Evolutionary conservation across 2,888 invertebrate species (phyloP).

Genomic region (Xylocampa areola): DNA sequence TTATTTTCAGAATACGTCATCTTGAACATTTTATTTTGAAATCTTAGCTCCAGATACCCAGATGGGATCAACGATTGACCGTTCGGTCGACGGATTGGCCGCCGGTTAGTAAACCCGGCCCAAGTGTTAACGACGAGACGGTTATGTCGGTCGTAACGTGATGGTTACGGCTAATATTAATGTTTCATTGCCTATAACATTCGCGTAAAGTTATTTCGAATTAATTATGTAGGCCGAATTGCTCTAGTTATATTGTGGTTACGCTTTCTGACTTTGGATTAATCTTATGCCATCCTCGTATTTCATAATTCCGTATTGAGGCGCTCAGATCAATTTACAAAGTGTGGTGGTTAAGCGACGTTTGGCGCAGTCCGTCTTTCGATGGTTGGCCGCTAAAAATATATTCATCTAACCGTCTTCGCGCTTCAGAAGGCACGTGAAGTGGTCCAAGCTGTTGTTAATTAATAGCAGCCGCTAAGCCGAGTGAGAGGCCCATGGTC

Average conservation of each 20-base stretch:
- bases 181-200: conserved; percentile 51
- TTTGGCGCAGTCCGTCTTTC: no score
- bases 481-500: no score
- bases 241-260: conserved; percentile 19
- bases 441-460: no score
- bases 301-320: no score
- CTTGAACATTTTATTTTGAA: no score
- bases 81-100: neutral
- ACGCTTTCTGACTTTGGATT: conserved; percentile 12
- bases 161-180: conserved; percentile 44
- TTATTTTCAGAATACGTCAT: no score
- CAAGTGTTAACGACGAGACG: conserved; percentile 51
- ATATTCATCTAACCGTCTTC: no score
- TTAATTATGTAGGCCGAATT: conserved; percentile 37
- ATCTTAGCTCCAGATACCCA: neutral
- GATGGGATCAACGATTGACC: conserved; percentile 1
- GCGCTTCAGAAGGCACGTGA: no score
- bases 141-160: conserved; percentile 44
- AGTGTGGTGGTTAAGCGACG: no score
- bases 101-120: conserved; percentile 20
- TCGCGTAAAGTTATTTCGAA: conserved; percentile 51
- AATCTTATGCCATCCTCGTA: conserved; percentile 2
- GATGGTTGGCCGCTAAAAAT: no score
- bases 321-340: no score
- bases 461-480: no score